Evolutionary conservation across 2,113 vertebrate genomes (phyloP), one percentile per base, ranked within the genome.

Genomic region (Charadrius vociferus): DNA sequence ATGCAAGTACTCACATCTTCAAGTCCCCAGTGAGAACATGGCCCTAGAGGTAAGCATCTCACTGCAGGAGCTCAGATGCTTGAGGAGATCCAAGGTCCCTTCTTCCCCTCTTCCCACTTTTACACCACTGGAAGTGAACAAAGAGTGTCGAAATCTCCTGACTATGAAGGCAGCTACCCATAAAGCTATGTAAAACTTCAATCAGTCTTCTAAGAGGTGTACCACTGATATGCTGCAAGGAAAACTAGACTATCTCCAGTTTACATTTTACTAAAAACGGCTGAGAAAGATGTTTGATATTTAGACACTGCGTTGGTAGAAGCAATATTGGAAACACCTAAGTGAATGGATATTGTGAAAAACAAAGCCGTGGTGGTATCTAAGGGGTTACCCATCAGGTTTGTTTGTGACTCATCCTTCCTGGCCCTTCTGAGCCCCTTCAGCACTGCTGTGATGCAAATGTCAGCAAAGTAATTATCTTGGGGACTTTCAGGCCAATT

Each of bases 1-100:
- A 9, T 10, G 3, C 11, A 62, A 5, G 6, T 29, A 52, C 12
- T 43, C 41, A 72, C 10, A 61, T 32, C 41, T 67, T 20, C 20
- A 59, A 68, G 24, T 63, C 4, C 12, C 16, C 32, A 13, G 21
- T 37, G 27, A 2, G 13, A 88, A 72, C 14, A 36, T 0, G 0
- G 30, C 22, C 29, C 16, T 50, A 78, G 41, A 59, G 8, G 14
- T 47, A 73, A 53, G 26, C 10, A 52, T 16, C 3, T 43, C 8
- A 1, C 39, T 50, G n/a, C n/a, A 77, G n/a, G 24, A 86, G 26
- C 30, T 75, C 47, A 86, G 29, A 19, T 56, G n/a, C 6, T 86
- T 75, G 36, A 73, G 39, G 18, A 74, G 61, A 9, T 30, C 16
- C 17, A 47, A 39, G 2, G 7, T 77, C 14, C 11, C 63, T 53